Percentiles rank a stretch among this genome's conserved stretches.
Evolutionary conservation across 2,113 vertebrate species (phyloP).

Genomic region (Polypterus senegalus): DNA sequence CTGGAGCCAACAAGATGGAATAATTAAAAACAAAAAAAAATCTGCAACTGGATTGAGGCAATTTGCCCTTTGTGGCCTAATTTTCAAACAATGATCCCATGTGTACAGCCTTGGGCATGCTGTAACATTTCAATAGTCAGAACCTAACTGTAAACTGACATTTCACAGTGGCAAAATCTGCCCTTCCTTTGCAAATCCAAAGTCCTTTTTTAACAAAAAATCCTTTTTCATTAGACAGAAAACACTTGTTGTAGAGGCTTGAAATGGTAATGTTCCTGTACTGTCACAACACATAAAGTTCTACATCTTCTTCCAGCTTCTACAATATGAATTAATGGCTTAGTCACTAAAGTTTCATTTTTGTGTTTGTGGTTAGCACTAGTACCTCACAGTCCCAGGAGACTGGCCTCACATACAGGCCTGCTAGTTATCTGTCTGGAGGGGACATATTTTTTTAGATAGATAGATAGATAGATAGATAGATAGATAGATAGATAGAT

Average conservation of each 20-base stretch:
- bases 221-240: conserved; percentile 19
- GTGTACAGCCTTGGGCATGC: not conserved
- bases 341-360: no score
- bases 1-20: not conserved
- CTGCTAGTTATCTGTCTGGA: no score
- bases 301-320: conserved; percentile 1
- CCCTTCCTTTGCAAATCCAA: not conserved
- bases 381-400: no score
- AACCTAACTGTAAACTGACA: not conserved
- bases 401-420: no score
- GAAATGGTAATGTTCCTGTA: conserved; percentile 19
- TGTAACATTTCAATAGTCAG: not conserved
- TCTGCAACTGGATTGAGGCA: not conserved
- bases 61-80: not conserved
- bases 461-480: no score
- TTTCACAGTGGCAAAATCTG: conserved; percentile 1
- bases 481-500: no score
- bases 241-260: conserved; percentile 7
- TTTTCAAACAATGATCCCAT: not conserved
- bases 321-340: not conserved
- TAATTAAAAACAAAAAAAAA: not conserved
- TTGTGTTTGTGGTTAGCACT: not conserved
- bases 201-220: conserved; percentile 5
- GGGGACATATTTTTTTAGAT: no score
- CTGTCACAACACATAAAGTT: conserved; percentile 8